Evolutionary conservation across 2,888 invertebrate genomes (phyloP).

Genomic region (Malthinus seriepunctatus): DNA sequence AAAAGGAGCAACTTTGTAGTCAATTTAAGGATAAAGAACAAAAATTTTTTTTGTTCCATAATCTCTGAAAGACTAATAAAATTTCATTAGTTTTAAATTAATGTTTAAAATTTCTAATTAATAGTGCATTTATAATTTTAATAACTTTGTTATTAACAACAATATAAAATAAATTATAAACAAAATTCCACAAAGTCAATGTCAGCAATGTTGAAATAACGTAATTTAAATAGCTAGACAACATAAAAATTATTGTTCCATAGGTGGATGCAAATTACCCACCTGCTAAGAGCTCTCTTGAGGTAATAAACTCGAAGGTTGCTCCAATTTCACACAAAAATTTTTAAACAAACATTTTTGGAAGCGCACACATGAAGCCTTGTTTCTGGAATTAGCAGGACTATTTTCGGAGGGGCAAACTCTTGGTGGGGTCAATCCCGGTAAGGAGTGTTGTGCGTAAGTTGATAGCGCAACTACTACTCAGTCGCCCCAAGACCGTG

Average conservation of each 20-base stretch:
- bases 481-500: slow-evolving; percentile 47
- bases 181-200: background rate
- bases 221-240: background rate
- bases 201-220: background rate
- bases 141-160: no score
- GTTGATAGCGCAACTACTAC: slow-evolving; percentile 40
- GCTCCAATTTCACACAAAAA: slow-evolving; percentile 5
- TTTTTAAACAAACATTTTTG: slow-evolving; percentile 34
- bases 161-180: no score
- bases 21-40: no score
- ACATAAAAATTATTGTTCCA: background rate
- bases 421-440: slow-evolving; percentile 37
- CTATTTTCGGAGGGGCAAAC: slow-evolving; percentile 36
- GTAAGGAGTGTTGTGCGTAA: slow-evolving; percentile 40
- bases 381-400: slow-evolving; percentile 34
- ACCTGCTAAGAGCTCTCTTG: background rate
- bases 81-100: no score
- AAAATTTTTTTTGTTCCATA: no score
- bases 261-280: slow-evolving; percentile 6
- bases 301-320: slow-evolving; percentile 1
- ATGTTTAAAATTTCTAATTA: no score
- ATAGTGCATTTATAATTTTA: no score
- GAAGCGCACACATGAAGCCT: slow-evolving; percentile 25
- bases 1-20: no score
- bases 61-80: no score